A percentile compares a stretch with the other conserved stretches of the same genome.
Conservation (phyloP, 2,888 invertebrate species). For the Villa cingulata region DNA sequence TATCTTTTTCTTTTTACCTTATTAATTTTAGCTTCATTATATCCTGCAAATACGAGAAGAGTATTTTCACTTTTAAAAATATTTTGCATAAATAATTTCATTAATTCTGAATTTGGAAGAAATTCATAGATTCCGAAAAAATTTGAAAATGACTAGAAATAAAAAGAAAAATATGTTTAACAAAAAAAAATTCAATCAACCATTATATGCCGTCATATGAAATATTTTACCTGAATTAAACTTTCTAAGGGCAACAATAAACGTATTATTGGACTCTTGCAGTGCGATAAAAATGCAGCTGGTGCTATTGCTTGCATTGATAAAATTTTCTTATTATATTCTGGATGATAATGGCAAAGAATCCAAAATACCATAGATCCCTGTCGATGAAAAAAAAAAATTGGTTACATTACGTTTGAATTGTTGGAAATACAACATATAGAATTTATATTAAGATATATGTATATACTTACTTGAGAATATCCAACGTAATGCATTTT, state of each 20-base stretch:
- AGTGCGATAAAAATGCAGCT: constrained; percentile 48
- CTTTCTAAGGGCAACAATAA: too few species aligned
- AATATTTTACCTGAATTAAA: constrained; percentile 35
- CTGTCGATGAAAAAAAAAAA: constrained; percentile 20
- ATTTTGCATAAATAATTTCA: constrained; percentile 38
- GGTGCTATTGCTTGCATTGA: constrained; percentile 57
- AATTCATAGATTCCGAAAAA: too few species aligned
- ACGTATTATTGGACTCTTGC: constrained; percentile 39
- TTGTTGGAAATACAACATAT: too few species aligned
- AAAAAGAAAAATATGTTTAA: constrained; percentile 3
- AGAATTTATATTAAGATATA: background rate
- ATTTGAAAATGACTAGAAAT: too few species aligned
- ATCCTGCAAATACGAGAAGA: constrained; percentile 51
- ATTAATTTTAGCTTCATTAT: constrained; percentile 41
- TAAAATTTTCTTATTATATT: constrained; percentile 51
- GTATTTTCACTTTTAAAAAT: constrained; percentile 49
- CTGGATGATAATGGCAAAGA: constrained; percentile 48
- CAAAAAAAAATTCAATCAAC: background rate
- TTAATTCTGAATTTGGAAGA: constrained; percentile 43
- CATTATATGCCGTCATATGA: background rate
- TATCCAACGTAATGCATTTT: constrained; percentile 37
- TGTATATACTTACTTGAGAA: constrained; percentile 21
- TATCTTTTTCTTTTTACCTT: constrained; percentile 25
- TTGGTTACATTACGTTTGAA: too few species aligned
- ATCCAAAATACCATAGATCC: constrained; percentile 41